phyloP scores from a whole-genome alignment of 92 coral and sea anemone genomes.

The Porites cylindrica region DNA sequence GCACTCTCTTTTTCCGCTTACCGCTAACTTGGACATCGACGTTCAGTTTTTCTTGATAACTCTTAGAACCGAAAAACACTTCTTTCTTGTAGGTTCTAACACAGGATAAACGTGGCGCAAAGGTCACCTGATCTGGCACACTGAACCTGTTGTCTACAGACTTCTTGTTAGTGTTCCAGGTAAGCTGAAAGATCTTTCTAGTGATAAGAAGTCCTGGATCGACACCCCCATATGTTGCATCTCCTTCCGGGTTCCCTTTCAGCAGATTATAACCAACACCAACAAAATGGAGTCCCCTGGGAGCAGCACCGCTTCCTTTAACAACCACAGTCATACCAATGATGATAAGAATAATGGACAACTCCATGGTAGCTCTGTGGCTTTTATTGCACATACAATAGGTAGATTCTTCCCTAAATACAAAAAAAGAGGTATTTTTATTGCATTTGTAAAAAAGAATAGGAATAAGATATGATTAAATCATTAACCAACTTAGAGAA shows the following conservation, averaged over 20 bases:
- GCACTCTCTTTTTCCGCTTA: background rate
- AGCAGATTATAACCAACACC: conserved; percentile 73
- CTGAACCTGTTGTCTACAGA: background rate
- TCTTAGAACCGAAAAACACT: conserved; percentile 4
- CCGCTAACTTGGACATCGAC: conserved; percentile 1
- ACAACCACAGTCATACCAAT: no score
- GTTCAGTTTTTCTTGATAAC: conserved; percentile 18
- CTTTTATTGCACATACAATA: no score
- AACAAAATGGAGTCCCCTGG: conserved; percentile 58
- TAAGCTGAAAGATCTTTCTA: conserved; percentile 49
- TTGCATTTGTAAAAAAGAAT: no score
- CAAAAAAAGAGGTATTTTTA: no score
- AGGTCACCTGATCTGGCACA: conserved; percentile 28
- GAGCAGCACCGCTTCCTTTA: background rate
- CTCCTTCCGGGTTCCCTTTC: conserved; percentile 71
- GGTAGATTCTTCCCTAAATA: no score
- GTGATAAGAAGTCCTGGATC: conserved; percentile 69
- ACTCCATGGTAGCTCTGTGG: no score
- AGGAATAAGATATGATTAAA: no score
- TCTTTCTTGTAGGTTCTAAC: background rate
- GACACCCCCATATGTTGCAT: conserved; percentile 65
- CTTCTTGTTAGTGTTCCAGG: conserved; percentile 31
- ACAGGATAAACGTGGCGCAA: conserved; percentile 19
- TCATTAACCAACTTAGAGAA: no score
- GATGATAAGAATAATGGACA: no score